Evolutionary conservation across 1,140 invertebrate genomes (phyloP).

Genomic region (Heterodera carotae): DNA sequence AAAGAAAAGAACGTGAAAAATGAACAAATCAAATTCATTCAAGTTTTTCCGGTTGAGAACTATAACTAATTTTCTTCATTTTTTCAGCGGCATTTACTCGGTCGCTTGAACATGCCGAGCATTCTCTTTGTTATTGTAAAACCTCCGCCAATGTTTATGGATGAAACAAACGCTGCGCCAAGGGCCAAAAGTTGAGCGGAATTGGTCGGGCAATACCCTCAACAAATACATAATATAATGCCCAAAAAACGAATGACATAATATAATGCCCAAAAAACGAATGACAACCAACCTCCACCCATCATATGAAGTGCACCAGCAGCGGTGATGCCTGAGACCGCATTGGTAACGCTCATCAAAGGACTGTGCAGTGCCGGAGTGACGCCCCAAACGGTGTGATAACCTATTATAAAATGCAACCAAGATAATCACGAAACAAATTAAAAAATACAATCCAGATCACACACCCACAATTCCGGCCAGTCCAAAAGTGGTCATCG

Average conservation of each 20-base stretch:
- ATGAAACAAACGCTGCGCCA: conserved; percentile 82
- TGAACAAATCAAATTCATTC: neutral
- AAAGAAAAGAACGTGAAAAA: conserved; percentile 27
- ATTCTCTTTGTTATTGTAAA: conserved; percentile 86
- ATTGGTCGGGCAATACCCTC: conserved; percentile 68
- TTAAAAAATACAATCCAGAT: neutral
- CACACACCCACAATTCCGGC: conserved; percentile 77
- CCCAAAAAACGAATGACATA: conserved; percentile 67
- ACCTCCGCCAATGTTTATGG: conserved; percentile 86
- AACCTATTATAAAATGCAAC: conserved; percentile 67
- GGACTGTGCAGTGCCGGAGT: conserved; percentile 86
- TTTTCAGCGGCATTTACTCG: conserved; percentile 67
- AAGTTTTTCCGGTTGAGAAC: too few relatives aligned
- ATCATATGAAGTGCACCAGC: conserved; percentile 81
- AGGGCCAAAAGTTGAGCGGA: conserved; percentile 75
- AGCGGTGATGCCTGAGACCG: conserved; percentile 85
- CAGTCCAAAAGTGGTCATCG: conserved; percentile 82
- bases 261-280: conserved; percentile 67
- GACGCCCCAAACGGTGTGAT: conserved; percentile 89
- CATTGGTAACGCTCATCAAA: conserved; percentile 89
- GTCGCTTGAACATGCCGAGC: conserved; percentile 86
- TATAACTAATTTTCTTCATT: neutral
- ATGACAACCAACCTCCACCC: conserved; percentile 71
- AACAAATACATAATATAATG: conserved; percentile 69
- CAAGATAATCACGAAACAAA: conserved; percentile 22